Percentiles rank a stretch among this genome's conserved stretches.
phyloP scores from a whole-genome alignment of 92 coral and sea anemone genomes.

The Bergia sp. region DNA sequence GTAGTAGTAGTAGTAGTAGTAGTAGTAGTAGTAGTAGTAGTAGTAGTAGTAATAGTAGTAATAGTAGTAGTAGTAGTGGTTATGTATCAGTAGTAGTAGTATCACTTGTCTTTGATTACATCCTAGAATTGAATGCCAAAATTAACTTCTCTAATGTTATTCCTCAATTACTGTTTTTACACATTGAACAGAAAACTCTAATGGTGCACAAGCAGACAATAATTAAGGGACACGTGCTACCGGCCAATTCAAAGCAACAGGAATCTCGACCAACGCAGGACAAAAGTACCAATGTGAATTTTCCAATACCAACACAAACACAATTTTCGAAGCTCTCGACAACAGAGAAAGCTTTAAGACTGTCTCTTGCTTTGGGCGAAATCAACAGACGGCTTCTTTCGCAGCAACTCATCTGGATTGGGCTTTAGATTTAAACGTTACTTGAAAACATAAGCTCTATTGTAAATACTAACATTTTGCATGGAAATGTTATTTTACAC shows the following conservation, averaged over 20 bases:
- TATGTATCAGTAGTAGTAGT: too few relatives aligned
- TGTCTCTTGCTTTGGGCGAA: constrained; percentile 30
- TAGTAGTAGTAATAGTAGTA: too few relatives aligned
- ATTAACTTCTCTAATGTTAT: too few relatives aligned
- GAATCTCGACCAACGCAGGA: constrained; percentile 9
- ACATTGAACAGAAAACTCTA: neutral
- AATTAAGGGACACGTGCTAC: neutral
- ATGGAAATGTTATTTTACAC: too few relatives aligned
- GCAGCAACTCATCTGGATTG: constrained; percentile 31
- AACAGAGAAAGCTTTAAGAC: constrained; percentile 33
- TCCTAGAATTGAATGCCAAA: too few relatives aligned
- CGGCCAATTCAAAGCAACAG: neutral
- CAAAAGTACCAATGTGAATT: constrained; percentile 34
- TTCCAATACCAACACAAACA: constrained; percentile 21
- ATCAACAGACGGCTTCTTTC: constrained; percentile 41
- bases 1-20: too few relatives aligned
- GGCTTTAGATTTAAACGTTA: neutral
- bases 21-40: too few relatives aligned
- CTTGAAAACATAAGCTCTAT: too few relatives aligned
- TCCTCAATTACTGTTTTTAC: neutral
- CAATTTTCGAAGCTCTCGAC: constrained; percentile 35
- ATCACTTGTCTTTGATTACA: too few relatives aligned
- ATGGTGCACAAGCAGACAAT: neutral
- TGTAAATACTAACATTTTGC: too few relatives aligned
- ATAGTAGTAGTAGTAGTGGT: too few relatives aligned